Base-by-base conservation (phyloP, 2,888 invertebrate species). In the Lumbricus terrestris region DNA sequence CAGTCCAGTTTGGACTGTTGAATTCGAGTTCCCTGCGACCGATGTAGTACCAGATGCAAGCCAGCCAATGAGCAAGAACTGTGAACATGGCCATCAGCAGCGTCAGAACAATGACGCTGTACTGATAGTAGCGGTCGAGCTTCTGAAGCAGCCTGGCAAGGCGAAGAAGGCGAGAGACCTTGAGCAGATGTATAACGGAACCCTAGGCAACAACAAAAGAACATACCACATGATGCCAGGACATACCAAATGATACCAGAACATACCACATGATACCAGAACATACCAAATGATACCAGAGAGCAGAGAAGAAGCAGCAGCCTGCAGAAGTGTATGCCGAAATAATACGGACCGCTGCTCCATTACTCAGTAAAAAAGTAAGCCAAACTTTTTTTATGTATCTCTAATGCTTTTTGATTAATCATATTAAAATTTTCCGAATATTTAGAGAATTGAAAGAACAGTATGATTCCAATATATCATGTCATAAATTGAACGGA, bases 11-110 rank as follows among this genome's bases (percentile, higher is more conserved):
- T 93, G 96, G 96, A 92, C 96, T 96, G 92, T 96, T 95, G 93
- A 96, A 96, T 90, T 96, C 96, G 92, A 97, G 96, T 95, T 98
- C 98, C 94, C 97, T 97, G 94, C 97, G 97, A 20, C 98, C 98
- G 93, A 98, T 98, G 93, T 98, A 97, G 95, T 97, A 98, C 98
- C 98, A 99, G 93, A 98, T 97, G 95, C 98, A 98, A 23, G 98
- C 98, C 92, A 98, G 96, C 98, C 98, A 98, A 95, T 98, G 98
- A 6, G 98, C 98, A 90, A 98, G 97, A 93, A 98, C 96, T 85
- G 98, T 97, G 95, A 98, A 98, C 93, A 97, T 97, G 90, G 98
- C 96, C 98, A 98, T 98, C 93, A 98, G 96, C 91, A 98, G 96
- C 23, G 98, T 98, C 92, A 98, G 96, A 93, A 99, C 98, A 95